These are phyloP conservation scores for Drosophila ambigua DNA, from an alignment of 1,140 invertebrate genomes.

Conservation along the genomic window DNA sequence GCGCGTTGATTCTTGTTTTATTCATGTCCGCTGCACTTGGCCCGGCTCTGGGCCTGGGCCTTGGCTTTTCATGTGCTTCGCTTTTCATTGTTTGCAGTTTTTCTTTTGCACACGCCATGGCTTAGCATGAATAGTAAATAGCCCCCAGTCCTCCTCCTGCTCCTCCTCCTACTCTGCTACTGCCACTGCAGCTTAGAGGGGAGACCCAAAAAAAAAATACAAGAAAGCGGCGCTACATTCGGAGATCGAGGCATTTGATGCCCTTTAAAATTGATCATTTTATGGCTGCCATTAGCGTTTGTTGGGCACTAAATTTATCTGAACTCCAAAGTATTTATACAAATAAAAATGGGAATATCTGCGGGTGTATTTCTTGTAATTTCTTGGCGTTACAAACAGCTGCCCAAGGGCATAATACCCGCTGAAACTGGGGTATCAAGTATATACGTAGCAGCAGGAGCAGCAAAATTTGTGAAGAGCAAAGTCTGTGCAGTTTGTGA, in stretches of 20 bases:
- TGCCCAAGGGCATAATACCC: no score
- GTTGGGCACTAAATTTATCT: no score
- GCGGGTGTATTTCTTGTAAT: no score
- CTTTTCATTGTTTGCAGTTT: slow-evolving; percentile 74
- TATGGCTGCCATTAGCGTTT: no score
- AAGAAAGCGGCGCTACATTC: no score
- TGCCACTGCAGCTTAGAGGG: slow-evolving; percentile 14
- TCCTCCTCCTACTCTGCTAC: no score
- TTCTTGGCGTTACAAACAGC: no score
- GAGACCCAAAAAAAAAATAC: slow-evolving; percentile 4
- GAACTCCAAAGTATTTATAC: no score
- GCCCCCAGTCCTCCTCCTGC: slow-evolving; percentile 10
- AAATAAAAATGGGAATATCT: no score
- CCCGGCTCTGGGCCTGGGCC: slow-evolving; percentile 44
- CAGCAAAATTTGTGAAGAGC: slow-evolving; percentile 30
- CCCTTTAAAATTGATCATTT: no score
- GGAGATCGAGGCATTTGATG: no score
- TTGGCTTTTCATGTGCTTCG: slow-evolving; percentile 59
- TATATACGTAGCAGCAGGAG: slow-evolving; percentile 22
- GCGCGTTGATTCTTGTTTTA: slow-evolving; percentile 71
- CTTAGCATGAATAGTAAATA: slow-evolving; percentile 80
- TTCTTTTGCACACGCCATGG: slow-evolving; percentile 71
- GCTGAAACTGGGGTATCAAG: no score
- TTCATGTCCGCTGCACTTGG: slow-evolving; percentile 56
- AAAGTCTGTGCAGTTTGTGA: slow-evolving; percentile 43